These are phyloP conservation scores for Sebastes miniatus DNA, from an alignment of 2,797 vertebrate species.

Conservation along the genomic window DNA sequence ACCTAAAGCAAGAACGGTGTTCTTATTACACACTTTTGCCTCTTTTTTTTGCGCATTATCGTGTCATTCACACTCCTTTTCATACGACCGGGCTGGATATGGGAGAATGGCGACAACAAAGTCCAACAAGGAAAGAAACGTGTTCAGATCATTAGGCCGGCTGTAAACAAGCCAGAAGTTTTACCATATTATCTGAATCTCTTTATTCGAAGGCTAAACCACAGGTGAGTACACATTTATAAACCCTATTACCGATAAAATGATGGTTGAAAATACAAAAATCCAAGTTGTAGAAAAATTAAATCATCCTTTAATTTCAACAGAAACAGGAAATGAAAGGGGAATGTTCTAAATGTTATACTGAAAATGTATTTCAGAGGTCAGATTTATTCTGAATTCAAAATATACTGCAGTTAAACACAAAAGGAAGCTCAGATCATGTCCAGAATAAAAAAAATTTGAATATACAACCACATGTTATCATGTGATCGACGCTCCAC, in stretches of 20 bases:
- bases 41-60: too few species aligned
- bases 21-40: too few species aligned
- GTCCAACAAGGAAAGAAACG: background rate
- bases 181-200: background rate
- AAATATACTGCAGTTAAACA: background rate
- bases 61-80: rapidly evolving
- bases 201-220: background rate
- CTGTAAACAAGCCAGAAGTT: background rate
- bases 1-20: too few species aligned
- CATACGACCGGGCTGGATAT: background rate
- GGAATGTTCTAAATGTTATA: background rate
- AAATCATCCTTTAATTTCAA: background rate
- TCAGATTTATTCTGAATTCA: background rate
- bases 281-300: background rate
- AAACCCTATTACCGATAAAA: background rate
- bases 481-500: background rate
- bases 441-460: background rate
- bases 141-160: background rate
- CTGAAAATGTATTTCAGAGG: background rate
- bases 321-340: background rate
- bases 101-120: background rate
- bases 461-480: background rate
- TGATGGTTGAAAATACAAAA: background rate
- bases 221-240: background rate
- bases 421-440: background rate